These are phyloP conservation scores for Agriopis aurantiaria DNA, from an alignment of 2,888 invertebrate genomes.

Conservation along the genomic window DNA sequence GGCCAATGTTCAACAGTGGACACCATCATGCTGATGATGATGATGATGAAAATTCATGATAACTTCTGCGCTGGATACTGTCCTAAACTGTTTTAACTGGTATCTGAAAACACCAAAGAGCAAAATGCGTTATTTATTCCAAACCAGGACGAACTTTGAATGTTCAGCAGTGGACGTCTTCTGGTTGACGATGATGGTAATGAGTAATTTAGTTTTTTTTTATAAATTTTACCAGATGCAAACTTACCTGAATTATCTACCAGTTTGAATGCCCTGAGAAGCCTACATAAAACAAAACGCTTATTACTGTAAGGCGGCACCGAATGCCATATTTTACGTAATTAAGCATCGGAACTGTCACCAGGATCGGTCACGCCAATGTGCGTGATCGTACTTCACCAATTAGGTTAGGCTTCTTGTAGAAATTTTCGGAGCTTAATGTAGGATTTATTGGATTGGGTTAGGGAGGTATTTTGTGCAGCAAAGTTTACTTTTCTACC, in stretches of 20 bases:
- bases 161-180: no score
- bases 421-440: slow-evolving; percentile 47
- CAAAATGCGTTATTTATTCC: no score
- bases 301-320: slow-evolving; percentile 44
- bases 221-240: not conserved
- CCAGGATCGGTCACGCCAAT: slow-evolving; percentile 65
- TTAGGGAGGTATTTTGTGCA: slow-evolving; percentile 8
- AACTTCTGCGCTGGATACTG: no score
- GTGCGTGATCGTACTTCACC: slow-evolving; percentile 66
- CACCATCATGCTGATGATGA: no score
- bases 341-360: slow-evolving; percentile 73
- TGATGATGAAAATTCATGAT: no score
- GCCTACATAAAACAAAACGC: slow-evolving; percentile 30
- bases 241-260: not conserved
- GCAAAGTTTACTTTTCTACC: not conserved
- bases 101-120: no score
- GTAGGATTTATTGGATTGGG: slow-evolving; percentile 29
- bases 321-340: slow-evolving; percentile 66
- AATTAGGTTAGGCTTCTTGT: slow-evolving; percentile 67
- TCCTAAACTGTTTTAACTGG: no score
- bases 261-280: slow-evolving; percentile 9
- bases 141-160: no score
- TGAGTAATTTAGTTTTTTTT: no score
- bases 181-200: no score
- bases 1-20: no score